Percentiles rank a stretch among this genome's conserved stretches.
These are phyloP conservation scores for Nicator chloris DNA, from an alignment of 2,113 vertebrate genomes.

Conservation along the genomic window DNA sequence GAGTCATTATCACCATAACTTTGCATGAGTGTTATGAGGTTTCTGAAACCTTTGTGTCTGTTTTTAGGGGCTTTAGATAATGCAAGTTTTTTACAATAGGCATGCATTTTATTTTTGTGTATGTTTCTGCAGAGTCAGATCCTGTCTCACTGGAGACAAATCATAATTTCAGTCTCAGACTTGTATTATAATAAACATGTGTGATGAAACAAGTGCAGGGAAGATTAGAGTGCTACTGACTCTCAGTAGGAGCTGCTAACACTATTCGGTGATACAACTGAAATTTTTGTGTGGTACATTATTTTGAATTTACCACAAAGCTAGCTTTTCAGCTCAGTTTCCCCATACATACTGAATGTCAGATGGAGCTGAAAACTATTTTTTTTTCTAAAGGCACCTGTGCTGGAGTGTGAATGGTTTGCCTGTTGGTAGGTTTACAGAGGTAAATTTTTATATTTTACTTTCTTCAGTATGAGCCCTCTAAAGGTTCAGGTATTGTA, in stretches of 20 bases:
- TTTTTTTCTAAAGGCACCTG: background rate
- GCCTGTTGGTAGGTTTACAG: background rate
- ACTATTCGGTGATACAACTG: conserved; percentile 10
- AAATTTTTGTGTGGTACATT: background rate
- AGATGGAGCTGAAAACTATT: background rate
- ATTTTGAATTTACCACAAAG: background rate
- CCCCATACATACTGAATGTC: background rate
- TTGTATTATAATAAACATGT: background rate
- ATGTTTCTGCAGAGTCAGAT: background rate
- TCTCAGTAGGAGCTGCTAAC: background rate
- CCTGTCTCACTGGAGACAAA: background rate
- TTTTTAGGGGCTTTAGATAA: accelerated
- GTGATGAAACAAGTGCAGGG: background rate
- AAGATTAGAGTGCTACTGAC: conserved; percentile 43
- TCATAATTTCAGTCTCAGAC: background rate
- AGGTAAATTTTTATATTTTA: background rate
- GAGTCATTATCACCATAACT: background rate
- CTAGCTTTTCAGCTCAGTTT: background rate
- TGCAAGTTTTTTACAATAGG: background rate
- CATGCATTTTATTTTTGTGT: background rate
- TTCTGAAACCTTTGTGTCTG: background rate
- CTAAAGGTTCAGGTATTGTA: background rate
- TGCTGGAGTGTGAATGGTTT: background rate
- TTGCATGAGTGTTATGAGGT: background rate
- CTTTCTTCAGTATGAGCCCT: background rate